A percentile compares a stretch with the other conserved stretches of the same genome.
These are phyloP conservation scores for Balanococcus diminutus DNA, from an alignment of 2,888 invertebrate species.

Conservation along the genomic window DNA sequence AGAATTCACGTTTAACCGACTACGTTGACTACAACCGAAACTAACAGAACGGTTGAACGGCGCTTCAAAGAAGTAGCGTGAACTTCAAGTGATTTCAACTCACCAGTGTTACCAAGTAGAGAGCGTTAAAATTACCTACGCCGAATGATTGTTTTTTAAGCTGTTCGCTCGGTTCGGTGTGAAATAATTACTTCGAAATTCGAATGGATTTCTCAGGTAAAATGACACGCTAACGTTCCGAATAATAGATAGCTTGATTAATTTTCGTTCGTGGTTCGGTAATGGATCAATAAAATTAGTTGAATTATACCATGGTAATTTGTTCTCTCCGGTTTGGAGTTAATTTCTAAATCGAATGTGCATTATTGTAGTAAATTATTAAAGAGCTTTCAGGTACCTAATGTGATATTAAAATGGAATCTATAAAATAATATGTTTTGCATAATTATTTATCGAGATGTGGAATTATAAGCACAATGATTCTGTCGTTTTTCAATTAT, in stretches of 20 bases:
- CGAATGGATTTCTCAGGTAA: background rate
- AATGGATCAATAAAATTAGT: background rate
- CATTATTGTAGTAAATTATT: background rate
- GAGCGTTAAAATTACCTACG: background rate
- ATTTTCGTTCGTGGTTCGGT: background rate
- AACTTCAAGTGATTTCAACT: conserved; percentile 22
- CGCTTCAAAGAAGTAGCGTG: background rate
- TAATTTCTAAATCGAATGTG: background rate
- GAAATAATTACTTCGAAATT: background rate
- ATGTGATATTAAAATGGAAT: too few relatives aligned
- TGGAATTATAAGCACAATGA: too few relatives aligned
- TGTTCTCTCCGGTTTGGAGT: background rate
- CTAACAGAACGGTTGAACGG: conserved; percentile 17
- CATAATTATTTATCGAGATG: too few relatives aligned
- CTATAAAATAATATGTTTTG: too few relatives aligned
- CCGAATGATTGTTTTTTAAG: background rate
- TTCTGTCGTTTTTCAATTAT: background rate
- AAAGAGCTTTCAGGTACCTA: too few relatives aligned
- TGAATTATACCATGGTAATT: background rate
- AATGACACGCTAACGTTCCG: background rate
- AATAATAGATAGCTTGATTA: background rate
- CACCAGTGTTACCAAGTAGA: background rate
- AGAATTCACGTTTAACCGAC: background rate
- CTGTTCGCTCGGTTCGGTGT: background rate
- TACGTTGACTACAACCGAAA: conserved; percentile 27